These are phyloP conservation scores for Micropoecilia bifurca DNA, from an alignment of 2,797 vertebrate genomes.

Conservation along the genomic window DNA sequence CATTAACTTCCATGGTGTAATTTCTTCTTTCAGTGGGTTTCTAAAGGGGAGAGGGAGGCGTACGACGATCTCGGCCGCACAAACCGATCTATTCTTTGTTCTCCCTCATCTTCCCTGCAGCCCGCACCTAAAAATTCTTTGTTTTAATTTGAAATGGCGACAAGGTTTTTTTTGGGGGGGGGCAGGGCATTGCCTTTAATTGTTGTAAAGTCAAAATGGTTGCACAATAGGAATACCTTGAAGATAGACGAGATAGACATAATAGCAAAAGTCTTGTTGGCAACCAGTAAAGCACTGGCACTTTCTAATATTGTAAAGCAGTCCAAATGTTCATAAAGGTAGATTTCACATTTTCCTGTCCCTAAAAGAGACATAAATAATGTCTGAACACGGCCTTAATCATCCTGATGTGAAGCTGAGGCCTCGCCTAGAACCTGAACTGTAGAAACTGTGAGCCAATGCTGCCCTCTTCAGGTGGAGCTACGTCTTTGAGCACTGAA, in stretches of 20 bases:
- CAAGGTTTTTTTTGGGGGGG: not conserved
- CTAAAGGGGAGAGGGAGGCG: conserved; percentile 25
- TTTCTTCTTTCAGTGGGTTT: conserved; percentile 75
- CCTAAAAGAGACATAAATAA: conserved; percentile 22
- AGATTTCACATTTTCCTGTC: not conserved
- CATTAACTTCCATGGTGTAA: conserved; percentile 84
- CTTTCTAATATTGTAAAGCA: not conserved
- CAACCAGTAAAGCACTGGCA: not conserved
- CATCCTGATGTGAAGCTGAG: conserved; percentile 1
- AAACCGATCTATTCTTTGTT: conserved; percentile 6
- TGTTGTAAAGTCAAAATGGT: not conserved
- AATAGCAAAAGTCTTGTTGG: not conserved
- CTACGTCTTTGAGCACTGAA: conserved; percentile 4
- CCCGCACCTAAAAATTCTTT: not conserved
- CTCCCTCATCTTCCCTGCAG: conserved; percentile 8
- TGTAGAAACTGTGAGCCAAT: conserved; percentile 63
- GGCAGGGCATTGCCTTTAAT: too few species aligned
- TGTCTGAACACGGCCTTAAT: conserved; percentile 3
- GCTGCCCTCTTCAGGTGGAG: conserved; percentile 77
- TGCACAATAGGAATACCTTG: not conserved
- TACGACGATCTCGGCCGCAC: conserved; percentile 43
- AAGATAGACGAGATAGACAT: not conserved
- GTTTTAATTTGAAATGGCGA: not conserved
- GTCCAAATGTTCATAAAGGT: not conserved
- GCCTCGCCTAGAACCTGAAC: conserved; percentile 15